Evolutionary conservation across 1,140 invertebrate genomes (phyloP).

Genomic region (Yoshiicerus persimilis): DNA sequence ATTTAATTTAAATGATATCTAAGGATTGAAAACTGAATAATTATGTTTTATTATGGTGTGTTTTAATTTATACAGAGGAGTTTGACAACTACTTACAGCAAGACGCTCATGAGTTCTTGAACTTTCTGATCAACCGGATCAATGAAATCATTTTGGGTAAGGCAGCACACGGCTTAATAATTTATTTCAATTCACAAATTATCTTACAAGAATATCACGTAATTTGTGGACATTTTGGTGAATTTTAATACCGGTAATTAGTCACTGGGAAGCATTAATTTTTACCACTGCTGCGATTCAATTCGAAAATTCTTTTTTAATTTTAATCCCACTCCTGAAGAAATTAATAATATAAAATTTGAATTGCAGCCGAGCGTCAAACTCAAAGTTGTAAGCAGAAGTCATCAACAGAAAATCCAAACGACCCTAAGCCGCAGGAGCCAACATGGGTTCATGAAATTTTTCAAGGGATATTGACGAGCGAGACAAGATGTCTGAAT

Average conservation of each 20-base stretch:
- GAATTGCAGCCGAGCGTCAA: constrained; percentile 71
- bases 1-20: too few species aligned
- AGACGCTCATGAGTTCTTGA: constrained; percentile 99
- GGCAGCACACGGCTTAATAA: too few species aligned
- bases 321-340: too few species aligned
- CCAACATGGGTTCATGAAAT: constrained; percentile 99
- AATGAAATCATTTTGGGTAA: constrained; percentile 88
- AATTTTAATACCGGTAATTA: too few species aligned
- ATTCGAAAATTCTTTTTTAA: too few species aligned
- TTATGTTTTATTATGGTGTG: too few species aligned
- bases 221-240: too few species aligned
- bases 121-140: constrained; percentile 96
- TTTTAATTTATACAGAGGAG: constrained; percentile 73
- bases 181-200: too few species aligned
- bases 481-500: constrained; percentile 97
- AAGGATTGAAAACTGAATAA: too few species aligned
- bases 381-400: constrained; percentile 55
- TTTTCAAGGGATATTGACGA: constrained; percentile 98
- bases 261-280: too few species aligned
- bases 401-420: constrained; percentile 20
- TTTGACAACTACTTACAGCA: constrained; percentile 99
- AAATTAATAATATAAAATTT: not conserved
- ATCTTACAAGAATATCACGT: too few species aligned
- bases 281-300: too few species aligned
- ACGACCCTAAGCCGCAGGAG: constrained; percentile 65